Evolutionary conservation across 1,140 invertebrate genomes (phyloP).

Genomic region (Centruroides sculpturatus): DNA sequence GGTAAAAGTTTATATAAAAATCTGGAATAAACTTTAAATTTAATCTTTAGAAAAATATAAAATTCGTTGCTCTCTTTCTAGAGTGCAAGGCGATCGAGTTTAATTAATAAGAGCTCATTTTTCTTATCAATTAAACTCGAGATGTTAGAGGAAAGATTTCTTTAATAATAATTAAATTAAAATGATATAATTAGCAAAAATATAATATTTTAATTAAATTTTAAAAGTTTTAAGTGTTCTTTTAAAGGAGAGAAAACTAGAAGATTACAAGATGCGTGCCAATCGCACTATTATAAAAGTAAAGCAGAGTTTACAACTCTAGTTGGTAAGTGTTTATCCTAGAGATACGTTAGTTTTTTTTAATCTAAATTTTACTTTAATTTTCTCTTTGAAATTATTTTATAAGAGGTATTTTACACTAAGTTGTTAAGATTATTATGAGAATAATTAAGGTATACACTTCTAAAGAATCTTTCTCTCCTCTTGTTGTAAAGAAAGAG

Average conservation of each 20-base stretch:
- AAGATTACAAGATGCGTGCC: slow-evolving; percentile 14
- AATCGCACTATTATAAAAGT: slow-evolving; percentile 13
- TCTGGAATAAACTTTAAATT: neutral
- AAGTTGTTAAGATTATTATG: no score
- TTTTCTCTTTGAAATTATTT: no score
- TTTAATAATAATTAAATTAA: neutral
- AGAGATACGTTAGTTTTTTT: no score
- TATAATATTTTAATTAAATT: neutral
- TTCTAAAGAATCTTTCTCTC: no score
- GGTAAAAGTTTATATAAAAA: slow-evolving; percentile 6
- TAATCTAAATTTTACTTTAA: no score
- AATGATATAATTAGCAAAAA: neutral
- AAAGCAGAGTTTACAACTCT: slow-evolving; percentile 19
- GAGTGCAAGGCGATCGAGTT: no score
- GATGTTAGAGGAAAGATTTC: no score
- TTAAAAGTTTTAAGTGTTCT: neutral
- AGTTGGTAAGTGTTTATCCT: slow-evolving; percentile 15
- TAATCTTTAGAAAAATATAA: neutral
- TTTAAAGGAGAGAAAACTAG: slow-evolving; percentile 11
- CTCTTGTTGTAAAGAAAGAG: no score
- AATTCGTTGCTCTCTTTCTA: neutral
- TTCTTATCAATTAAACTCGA: no score
- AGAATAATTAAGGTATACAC: no score
- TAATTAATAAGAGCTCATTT: no score
- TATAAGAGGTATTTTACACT: no score